Evolutionary conservation across 2,888 invertebrate genomes (phyloP).

Genomic region (Leptura quadrifasciata): DNA sequence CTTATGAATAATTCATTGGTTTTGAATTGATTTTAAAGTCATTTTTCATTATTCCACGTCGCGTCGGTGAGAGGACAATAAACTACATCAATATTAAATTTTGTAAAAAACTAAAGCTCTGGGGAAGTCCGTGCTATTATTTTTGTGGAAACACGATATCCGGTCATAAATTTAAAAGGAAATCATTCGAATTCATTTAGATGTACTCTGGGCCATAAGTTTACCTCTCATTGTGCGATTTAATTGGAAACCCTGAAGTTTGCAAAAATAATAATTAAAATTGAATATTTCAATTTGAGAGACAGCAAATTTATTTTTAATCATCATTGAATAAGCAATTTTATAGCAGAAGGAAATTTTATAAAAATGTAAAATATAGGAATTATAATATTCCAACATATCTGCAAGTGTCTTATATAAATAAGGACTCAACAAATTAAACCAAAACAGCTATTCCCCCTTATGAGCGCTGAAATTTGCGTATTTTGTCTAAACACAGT

Average conservation of each 20-base stretch:
- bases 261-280: not conserved
- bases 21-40: conserved; percentile 39
- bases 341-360: too few species aligned
- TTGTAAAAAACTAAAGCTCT: not conserved
- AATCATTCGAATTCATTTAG: not conserved
- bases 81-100: conserved; percentile 22
- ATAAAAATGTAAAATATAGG: too few species aligned
- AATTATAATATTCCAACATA: too few species aligned
- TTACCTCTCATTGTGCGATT: not conserved
- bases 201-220: not conserved
- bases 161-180: not conserved
- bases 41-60: conserved; percentile 38
- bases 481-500: too few species aligned
- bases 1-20: conserved; percentile 45
- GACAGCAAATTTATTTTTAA: not conserved
- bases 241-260: not conserved
- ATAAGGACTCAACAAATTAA: too few species aligned
- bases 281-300: not conserved
- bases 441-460: too few species aligned
- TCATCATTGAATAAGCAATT: too few species aligned
- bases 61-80: conserved; percentile 30
- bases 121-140: not conserved
- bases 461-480: too few species aligned
- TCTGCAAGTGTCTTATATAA: too few species aligned
- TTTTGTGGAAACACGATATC: not conserved